Base-by-base conservation (phyloP, 2,888 invertebrate species). In the Pyralis farinalis region DNA sequence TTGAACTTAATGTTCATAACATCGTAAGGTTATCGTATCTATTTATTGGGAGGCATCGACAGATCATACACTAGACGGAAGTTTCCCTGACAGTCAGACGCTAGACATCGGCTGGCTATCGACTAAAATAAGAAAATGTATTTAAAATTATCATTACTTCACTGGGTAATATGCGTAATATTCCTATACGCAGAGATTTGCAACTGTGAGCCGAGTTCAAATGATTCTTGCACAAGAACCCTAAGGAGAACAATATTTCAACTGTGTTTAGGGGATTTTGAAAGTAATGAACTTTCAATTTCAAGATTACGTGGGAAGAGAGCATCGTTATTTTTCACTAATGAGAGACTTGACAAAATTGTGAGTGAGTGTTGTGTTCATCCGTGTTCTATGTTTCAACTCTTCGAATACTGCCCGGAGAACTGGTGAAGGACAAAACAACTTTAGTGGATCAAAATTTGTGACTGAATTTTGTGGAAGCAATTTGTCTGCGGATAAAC, bases 1-100 rank as follows among this genome's bases (percentile, higher is more conserved):
- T 80, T 85, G 81, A 82, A 84, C 82, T 82, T 47, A 72, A 72
- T 71, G 70, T 68, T 64, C 64, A 72, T 77, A 80, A 85, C 80
- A 81, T 74, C 16, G 4, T 16, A 16, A 79, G 82, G 86, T 83
- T 87, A 86, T 86, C 86, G 55, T 57, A 59, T 76, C 68, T 83
- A 81, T 84, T 83, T 85, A 79, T 74, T 80, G 57, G 55, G 71
- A 71, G 69, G 56, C 70, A 71, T 64, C 63, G 54, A 55, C 62
- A 63, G 51, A 57, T 49, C 61, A 53, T 54, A 60, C 66, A 58
- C 67, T 68, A 81, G 74, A 82, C 79, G 84, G 82, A 82, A 82
- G 82, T 82, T 63, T 62, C 67, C n/a, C 48, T 47, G 42, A 49
- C 49, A 47, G 60, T 51, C 61, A 58, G 61, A 49, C 61, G 59